Conservation (phyloP, 2,888 invertebrate genomes). For the Dolomedes plantarius region DNA sequence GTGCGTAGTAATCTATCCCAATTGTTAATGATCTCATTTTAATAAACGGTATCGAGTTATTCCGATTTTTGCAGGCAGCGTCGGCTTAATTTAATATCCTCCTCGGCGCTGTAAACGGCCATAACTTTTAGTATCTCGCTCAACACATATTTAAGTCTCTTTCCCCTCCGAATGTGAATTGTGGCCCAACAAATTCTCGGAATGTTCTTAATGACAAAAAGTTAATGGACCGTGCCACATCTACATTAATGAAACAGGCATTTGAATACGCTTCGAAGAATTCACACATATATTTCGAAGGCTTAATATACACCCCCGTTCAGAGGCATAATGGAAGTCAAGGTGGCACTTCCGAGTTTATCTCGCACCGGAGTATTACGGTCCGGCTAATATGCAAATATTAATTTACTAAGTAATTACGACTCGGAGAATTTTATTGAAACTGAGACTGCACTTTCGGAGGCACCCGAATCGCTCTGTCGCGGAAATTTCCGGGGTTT, state of each 20-base stretch:
- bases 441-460: background rate
- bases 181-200: background rate
- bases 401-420: background rate
- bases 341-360: background rate
- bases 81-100: too few relatives aligned
- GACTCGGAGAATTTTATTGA: background rate
- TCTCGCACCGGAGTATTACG: background rate
- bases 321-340: background rate
- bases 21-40: too few relatives aligned
- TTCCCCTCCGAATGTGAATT: background rate
- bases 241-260: slow-evolving; percentile 17
- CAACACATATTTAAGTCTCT: background rate
- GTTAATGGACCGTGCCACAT: background rate
- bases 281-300: background rate
- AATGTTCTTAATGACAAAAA: slow-evolving; percentile 1
- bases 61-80: too few relatives aligned
- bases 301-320: background rate
- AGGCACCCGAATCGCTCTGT: too few relatives aligned
- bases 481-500: too few relatives aligned
- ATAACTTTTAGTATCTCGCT: background rate
- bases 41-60: too few relatives aligned
- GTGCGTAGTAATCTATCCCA: too few relatives aligned
- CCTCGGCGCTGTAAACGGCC: background rate
- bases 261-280: background rate
- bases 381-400: background rate